Percentiles rank a stretch among this genome's conserved stretches.
phyloP scores from a whole-genome alignment of 2,113 vertebrate species.

The Plotosus lineatus region DNA sequence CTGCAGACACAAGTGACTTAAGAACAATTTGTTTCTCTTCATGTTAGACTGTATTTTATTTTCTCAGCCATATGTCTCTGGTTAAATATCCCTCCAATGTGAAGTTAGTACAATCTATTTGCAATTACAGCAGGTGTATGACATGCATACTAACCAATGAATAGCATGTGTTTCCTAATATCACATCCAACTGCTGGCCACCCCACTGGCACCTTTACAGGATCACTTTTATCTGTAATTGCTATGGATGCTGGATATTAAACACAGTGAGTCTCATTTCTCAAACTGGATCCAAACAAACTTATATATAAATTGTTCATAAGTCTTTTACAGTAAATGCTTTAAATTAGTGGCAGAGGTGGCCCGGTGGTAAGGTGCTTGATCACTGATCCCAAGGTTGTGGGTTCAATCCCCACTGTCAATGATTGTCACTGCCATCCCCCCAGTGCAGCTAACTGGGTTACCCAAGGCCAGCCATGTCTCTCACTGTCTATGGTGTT shows the following conservation, averaged over 20 bases:
- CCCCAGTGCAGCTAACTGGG: too few relatives aligned
- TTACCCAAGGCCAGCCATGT: too few relatives aligned
- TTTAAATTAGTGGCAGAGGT: too few relatives aligned
- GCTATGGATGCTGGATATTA: background rate
- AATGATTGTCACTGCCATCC: too few relatives aligned
- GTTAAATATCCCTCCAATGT: background rate
- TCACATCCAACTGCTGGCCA: background rate
- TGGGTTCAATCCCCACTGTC: too few relatives aligned
- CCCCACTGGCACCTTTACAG: background rate
- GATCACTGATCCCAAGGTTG: background rate
- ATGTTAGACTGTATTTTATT: slow-evolving; percentile 40
- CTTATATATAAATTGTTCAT: background rate
- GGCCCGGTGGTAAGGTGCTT: too few relatives aligned
- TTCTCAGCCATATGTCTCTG: slow-evolving; percentile 33
- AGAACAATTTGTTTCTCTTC: slow-evolving; percentile 39
- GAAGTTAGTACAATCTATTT: background rate
- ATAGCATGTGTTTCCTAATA: background rate
- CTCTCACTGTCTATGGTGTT: too few relatives aligned
- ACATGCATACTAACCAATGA: background rate
- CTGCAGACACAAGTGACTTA: slow-evolving; percentile 22
- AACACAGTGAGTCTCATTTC: slow-evolving; percentile 5
- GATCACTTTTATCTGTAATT: background rate
- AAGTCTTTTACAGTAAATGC: background rate
- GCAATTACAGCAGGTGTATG: background rate
- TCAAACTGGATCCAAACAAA: background rate